Evolutionary conservation across 1,140 invertebrate species (phyloP).

Genomic region (Papilio glaucus): DNA sequence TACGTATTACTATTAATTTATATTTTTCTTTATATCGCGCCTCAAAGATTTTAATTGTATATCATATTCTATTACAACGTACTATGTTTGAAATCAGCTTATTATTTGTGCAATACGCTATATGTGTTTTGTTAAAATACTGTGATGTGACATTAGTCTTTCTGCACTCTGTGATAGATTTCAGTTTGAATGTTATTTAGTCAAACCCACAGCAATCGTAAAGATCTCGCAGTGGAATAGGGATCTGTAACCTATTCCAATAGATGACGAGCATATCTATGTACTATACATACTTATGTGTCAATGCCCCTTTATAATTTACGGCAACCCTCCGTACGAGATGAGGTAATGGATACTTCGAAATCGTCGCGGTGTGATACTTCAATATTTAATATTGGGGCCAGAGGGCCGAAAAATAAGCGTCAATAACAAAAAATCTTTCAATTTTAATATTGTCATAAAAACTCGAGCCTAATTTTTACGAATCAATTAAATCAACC

Average conservation of each 20-base stretch:
- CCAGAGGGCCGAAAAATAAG: background rate
- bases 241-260: background rate
- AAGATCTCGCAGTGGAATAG: background rate
- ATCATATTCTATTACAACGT: background rate
- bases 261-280: background rate
- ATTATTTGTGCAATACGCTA: too few relatives aligned
- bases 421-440: constrained; percentile 9
- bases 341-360: constrained; percentile 9
- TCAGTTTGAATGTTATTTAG: too few relatives aligned
- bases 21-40: background rate
- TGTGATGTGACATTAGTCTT: too few relatives aligned
- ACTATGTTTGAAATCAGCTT: too few relatives aligned
- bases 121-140: too few relatives aligned
- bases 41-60: background rate
- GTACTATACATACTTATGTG: background rate
- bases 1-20: too few relatives aligned
- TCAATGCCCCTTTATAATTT: background rate
- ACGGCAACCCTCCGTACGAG: background rate
- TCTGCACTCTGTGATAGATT: too few relatives aligned
- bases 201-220: too few relatives aligned
- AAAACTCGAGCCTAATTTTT: background rate
- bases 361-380: constrained; percentile 6
- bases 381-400: constrained; percentile 5
- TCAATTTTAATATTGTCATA: constrained; percentile 1
- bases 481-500: background rate